These are phyloP conservation scores for Climacteris rufus DNA, from an alignment of 2,113 vertebrate genomes.

Conservation along the genomic window DNA sequence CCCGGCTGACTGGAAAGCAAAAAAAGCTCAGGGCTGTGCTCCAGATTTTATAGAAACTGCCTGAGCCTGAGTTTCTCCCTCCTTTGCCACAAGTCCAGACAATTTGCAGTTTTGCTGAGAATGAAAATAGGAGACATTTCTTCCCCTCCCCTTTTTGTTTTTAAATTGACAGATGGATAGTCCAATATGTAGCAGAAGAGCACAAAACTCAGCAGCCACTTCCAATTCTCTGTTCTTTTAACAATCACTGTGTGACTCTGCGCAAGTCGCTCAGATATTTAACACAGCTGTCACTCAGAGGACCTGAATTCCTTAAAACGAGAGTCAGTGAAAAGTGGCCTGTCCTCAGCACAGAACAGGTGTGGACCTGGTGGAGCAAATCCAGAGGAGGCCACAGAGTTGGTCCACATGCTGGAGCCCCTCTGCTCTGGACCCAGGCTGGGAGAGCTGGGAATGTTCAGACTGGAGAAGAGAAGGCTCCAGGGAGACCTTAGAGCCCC, in stretches of 20 bases:
- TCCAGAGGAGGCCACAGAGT: neutral
- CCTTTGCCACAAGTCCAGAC: neutral
- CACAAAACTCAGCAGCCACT: neutral
- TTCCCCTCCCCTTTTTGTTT: neutral
- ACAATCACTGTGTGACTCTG: neutral
- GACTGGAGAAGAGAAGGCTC: neutral
- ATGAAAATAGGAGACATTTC: neutral
- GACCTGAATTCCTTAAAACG: neutral
- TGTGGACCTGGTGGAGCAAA: neutral
- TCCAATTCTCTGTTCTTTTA: neutral
- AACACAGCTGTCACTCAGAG: neutral
- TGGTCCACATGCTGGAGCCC: neutral
- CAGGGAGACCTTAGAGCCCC: neutral
- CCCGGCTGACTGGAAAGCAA: neutral
- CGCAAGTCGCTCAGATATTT: neutral
- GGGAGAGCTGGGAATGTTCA: neutral
- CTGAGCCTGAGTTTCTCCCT: neutral
- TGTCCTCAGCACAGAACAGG: neutral
- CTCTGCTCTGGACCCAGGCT: neutral
- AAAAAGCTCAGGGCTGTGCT: neutral
- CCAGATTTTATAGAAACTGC: neutral
- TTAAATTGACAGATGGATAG: neutral
- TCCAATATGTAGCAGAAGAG: neutral
- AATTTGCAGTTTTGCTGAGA: neutral
- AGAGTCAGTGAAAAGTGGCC: neutral